A percentile compares a stretch with the other conserved stretches of the same genome.
Evolutionary conservation across 2,888 invertebrate genomes (phyloP).

Genomic region (Scelioninae gen. 1): DNA sequence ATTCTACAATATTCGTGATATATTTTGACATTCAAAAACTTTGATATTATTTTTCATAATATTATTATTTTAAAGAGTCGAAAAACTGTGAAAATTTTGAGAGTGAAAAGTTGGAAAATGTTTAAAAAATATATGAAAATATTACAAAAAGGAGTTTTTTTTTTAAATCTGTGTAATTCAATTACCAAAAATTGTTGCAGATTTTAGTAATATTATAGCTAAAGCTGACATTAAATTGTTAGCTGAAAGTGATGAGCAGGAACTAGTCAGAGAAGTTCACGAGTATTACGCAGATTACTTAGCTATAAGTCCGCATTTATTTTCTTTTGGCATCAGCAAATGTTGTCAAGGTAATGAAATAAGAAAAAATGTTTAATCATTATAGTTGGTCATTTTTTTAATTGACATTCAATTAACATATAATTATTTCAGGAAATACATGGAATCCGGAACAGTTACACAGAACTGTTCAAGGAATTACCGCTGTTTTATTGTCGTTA

Average conservation of each 20-base stretch:
- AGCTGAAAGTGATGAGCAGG: constrained; percentile 99
- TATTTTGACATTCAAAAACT: too few relatives aligned
- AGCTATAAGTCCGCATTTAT: constrained; percentile 96
- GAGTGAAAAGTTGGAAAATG: too few relatives aligned
- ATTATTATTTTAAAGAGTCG: too few relatives aligned
- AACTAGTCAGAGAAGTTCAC: constrained; percentile 97
- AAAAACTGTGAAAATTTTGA: too few relatives aligned
- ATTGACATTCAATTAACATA: too few relatives aligned
- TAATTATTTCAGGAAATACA: constrained; percentile 84
- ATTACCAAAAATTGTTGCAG: constrained; percentile 86
- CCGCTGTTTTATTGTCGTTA: constrained; percentile 94
- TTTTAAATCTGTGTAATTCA: too few relatives aligned
- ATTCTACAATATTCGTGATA: too few relatives aligned
- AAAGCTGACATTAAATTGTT: constrained; percentile 98
- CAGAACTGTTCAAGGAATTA: constrained; percentile 93
- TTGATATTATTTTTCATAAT: too few relatives aligned
- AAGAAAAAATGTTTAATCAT: constrained; percentile 8
- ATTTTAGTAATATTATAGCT: constrained; percentile 98
- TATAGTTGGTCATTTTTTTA: constrained; percentile 3
- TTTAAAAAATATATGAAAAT: too few relatives aligned
- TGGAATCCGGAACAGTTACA: constrained; percentile 93
- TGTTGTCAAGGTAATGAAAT: constrained; percentile 87
- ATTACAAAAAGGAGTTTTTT: too few relatives aligned
- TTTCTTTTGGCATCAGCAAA: constrained; percentile 91
- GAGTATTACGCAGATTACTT: constrained; percentile 98